phyloP scores from a whole-genome alignment of 2,888 invertebrate species.

The Pediacus dermestoides region DNA sequence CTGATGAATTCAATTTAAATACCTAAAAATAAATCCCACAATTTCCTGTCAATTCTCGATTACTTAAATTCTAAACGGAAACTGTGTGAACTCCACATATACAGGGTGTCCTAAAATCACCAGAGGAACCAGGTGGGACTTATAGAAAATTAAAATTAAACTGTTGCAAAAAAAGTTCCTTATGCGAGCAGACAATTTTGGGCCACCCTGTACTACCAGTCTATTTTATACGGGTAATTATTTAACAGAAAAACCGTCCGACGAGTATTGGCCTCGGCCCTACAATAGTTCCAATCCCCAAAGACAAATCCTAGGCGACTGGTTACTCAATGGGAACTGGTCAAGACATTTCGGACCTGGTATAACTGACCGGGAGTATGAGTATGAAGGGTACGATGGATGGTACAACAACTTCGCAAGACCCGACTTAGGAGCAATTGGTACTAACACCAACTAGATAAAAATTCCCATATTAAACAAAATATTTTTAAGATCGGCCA shows the following conservation, averaged over 20 bases:
- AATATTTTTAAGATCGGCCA: slow-evolving; percentile 49
- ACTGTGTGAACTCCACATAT: no score
- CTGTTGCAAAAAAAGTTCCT: no score
- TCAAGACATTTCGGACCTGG: slow-evolving; percentile 2
- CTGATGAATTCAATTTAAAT: no score
- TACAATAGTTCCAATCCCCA: slow-evolving; percentile 10
- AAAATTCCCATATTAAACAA: slow-evolving; percentile 6
- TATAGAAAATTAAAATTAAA: no score
- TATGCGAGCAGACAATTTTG: no score
- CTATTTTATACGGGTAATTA: no score
- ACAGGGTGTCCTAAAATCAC: no score
- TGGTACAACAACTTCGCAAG: slow-evolving; percentile 47
- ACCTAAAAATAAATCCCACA: no score
- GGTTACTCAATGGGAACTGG: slow-evolving; percentile 33
- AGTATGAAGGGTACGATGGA: slow-evolving; percentile 49
- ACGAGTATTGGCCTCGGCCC: slow-evolving; percentile 11
- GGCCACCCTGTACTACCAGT: no score
- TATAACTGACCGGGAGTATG: slow-evolving; percentile 24
- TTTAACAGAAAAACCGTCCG: slow-evolving; percentile 8
- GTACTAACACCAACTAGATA: slow-evolving; percentile 36
- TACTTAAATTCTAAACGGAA: no score
- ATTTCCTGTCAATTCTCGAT: no score
- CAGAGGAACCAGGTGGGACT: no score
- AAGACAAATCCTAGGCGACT: slow-evolving; percentile 22
- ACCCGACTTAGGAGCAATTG: slow-evolving; percentile 46